Evolutionary conservation across 2,888 invertebrate species (phyloP), one percentile per base, ranked within the genome.

Genomic region (Cheilosia grossa): DNA sequence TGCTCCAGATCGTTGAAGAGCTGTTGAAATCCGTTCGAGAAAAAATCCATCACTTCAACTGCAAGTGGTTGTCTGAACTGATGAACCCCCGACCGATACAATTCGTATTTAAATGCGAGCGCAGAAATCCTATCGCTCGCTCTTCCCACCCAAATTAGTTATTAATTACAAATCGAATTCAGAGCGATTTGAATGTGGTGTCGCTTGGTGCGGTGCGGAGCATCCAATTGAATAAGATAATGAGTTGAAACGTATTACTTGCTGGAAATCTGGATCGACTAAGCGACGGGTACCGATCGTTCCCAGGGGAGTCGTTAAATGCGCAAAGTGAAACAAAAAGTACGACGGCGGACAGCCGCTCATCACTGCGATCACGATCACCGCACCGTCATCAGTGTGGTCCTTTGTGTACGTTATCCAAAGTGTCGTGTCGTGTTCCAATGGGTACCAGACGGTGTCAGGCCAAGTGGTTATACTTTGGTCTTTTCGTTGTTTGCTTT

Each of bases 21-120:
- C 87, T 92, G 91, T 82, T 92, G 92, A 79, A 92, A 91, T 61
- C 90, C 92, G 78, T 91, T 92, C 66, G 91, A 90, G 88, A 92
- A 90, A 89, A 92, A 92, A 74, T 92, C 92, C 91, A 92, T 91
- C 66, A 44, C 58, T 47, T 74, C 70, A n/a, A 59, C 47, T 70
- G 49, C 53, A 73, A 74, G 49, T 54, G 47, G 2, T 44, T 58
- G n/a, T 15, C 10, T 56, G 30, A 66, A 86, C 81, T 86, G 74
- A 78, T 51, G 44, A 33, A 10, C 47, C 49, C 77, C 24, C 63
- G 42, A 19, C 51, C 53, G 49, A 51, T 56, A 74, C 69, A 64
- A 42, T 47, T 51, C 17, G 47, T 69, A 66, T 73, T 70, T 82
- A 77, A 75, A 66, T 70, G 67, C 79, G 63, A 59, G 70, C 61